Evolutionary conservation across 2,888 invertebrate species (phyloP).

Genomic region (Ptilodon capucinus): DNA sequence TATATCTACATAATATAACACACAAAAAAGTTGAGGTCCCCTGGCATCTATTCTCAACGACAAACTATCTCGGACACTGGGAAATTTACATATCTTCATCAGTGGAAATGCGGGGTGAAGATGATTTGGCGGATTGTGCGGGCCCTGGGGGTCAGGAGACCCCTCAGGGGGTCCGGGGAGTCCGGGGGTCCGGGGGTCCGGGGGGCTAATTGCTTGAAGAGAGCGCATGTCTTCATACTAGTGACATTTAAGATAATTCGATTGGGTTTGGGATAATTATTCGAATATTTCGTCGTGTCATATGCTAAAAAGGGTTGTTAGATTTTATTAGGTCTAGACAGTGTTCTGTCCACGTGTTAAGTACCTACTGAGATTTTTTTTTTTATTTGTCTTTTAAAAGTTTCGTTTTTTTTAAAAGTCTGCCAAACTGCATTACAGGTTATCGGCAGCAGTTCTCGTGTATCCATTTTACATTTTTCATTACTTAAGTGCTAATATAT

Average conservation of each 20-base stretch:
- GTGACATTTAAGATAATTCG: conserved; percentile 71
- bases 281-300: conserved; percentile 13
- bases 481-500: too few species aligned
- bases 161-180: conserved; percentile 15
- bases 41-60: conserved; percentile 30
- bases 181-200: conserved; percentile 15
- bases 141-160: conserved; percentile 26
- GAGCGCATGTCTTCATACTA: conserved; percentile 69
- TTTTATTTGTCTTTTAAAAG: too few species aligned
- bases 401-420: too few species aligned
- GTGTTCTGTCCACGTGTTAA: neutral
- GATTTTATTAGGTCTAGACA: neutral
- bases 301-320: neutral
- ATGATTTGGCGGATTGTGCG: conserved; percentile 69
- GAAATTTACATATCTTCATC: conserved; percentile 78
- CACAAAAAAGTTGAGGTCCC: conserved; percentile 38
- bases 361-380: too few species aligned
- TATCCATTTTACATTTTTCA: too few species aligned
- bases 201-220: conserved; percentile 63
- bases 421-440: too few species aligned
- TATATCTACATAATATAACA: neutral
- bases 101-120: conserved; percentile 72
- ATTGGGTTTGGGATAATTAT: conserved; percentile 70
- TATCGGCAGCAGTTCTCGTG: too few species aligned
- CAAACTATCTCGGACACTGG: conserved; percentile 52